phyloP scores from a whole-genome alignment of 2,113 vertebrate species.

The Excalfactoria chinensis region DNA sequence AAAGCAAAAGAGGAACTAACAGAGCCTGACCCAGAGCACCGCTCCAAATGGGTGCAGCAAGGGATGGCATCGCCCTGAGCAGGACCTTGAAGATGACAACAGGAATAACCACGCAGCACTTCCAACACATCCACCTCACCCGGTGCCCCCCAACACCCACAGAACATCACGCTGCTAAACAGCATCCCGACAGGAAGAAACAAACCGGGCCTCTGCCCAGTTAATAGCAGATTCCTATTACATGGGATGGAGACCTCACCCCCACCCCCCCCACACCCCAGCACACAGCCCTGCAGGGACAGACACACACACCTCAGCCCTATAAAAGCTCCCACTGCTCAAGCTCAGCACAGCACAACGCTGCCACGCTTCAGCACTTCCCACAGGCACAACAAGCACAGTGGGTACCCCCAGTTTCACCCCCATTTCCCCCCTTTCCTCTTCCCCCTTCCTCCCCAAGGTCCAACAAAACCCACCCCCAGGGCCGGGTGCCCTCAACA shows the following conservation, averaged over 20 bases:
- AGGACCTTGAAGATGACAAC: background rate
- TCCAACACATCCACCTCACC: too few species aligned
- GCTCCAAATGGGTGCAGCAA: background rate
- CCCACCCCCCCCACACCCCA: accelerated
- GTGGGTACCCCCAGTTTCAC: background rate
- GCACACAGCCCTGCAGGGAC: accelerated
- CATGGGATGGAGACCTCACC: background rate
- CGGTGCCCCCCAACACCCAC: too few species aligned
- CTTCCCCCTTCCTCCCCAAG: background rate
- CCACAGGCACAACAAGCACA: background rate
- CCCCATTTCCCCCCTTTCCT: background rate
- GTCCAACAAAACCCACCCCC: background rate
- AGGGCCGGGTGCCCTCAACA: background rate
- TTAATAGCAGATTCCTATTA: too few species aligned
- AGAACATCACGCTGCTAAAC: background rate
- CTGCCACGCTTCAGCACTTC: accelerated
- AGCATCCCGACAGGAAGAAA: background rate
- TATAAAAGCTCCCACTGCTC: background rate
- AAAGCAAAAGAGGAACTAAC: background rate
- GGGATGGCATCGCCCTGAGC: background rate
- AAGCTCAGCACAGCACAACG: background rate
- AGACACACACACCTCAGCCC: background rate
- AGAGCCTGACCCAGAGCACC: background rate
- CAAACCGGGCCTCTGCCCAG: background rate
- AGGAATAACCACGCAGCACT: accelerated